Conservation (phyloP, 2,113 vertebrate species). For the Carassius gibelio region DNA sequence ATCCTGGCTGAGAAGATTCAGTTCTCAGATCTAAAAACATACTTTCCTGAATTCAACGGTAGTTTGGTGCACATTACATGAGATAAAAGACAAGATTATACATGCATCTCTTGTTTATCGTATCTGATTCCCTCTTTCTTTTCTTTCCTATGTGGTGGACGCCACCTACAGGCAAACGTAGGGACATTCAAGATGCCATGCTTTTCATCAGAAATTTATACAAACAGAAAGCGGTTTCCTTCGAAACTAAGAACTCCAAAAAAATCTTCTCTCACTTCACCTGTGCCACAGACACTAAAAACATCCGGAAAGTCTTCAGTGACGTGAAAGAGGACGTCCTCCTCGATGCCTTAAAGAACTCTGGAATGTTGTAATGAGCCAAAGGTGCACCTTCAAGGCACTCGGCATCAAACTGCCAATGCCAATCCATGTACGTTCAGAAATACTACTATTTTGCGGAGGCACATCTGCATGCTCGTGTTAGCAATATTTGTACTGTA, state of each 20-base stretch:
- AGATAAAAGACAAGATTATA: too few species aligned
- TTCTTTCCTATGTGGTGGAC: too few species aligned
- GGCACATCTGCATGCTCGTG: not conserved
- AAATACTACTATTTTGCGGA: not conserved
- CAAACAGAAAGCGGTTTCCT: not conserved
- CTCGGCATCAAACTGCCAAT: not conserved
- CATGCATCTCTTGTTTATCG: too few species aligned
- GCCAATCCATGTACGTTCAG: not conserved
- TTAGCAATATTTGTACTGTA: not conserved
- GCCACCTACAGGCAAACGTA: conserved; percentile 1
- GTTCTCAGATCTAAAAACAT: conserved; percentile 4
- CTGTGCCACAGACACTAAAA: conserved; percentile 75
- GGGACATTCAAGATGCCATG: conserved; percentile 63
- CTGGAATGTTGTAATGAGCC: conserved; percentile 68
- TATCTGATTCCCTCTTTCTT: too few species aligned
- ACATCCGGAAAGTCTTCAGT: conserved; percentile 83
- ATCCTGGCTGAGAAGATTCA: not conserved
- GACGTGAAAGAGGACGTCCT: conserved; percentile 84
- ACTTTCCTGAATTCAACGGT: conserved; percentile 34
- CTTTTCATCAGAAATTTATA: not conserved
- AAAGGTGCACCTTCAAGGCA: not conserved
- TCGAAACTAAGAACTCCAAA: conserved; percentile 64
- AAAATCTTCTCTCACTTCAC: conserved; percentile 62
- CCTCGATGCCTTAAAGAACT: conserved; percentile 71
- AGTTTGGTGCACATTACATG: too few species aligned